Conservation (phyloP, 2,888 invertebrate species). For the Diploptera punctata region DNA sequence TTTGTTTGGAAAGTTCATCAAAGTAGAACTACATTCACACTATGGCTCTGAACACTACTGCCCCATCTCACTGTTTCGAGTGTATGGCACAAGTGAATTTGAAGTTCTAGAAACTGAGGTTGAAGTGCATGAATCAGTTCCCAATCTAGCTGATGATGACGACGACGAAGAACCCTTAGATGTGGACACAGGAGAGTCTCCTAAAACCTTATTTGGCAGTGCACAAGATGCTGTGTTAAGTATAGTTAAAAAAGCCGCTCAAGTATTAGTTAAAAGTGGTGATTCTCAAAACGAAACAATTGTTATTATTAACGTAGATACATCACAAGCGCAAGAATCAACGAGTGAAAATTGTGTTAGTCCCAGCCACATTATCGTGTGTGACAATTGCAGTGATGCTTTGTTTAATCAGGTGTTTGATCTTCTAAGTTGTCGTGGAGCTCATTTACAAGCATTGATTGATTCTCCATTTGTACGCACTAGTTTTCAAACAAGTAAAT, state of each 20-base stretch:
- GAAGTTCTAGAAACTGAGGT: slow-evolving; percentile 87
- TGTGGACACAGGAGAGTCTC: slow-evolving; percentile 60
- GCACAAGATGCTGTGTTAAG: slow-evolving; percentile 88
- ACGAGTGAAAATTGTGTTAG: slow-evolving; percentile 64
- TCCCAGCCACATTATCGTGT: slow-evolving; percentile 75
- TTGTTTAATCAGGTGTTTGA: slow-evolving; percentile 75
- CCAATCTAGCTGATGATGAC: slow-evolving; percentile 49
- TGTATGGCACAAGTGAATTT: slow-evolving; percentile 92
- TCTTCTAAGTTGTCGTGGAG: slow-evolving; percentile 61
- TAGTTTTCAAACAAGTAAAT: slow-evolving; percentile 65
- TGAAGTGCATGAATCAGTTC: slow-evolving; percentile 64
- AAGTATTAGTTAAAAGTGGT: slow-evolving; percentile 77
- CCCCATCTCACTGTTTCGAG: slow-evolving; percentile 93
- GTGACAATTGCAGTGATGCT: slow-evolving; percentile 75
- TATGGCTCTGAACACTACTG: slow-evolving; percentile 98
- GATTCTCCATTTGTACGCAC: slow-evolving; percentile 65
- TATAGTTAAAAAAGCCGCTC: slow-evolving; percentile 91
- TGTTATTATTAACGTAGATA: not conserved
- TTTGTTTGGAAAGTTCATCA: slow-evolving; percentile 48
- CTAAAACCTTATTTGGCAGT: slow-evolving; percentile 81
- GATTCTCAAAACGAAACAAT: slow-evolving; percentile 53
- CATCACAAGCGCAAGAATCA: not conserved
- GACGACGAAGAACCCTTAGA: slow-evolving; percentile 50
- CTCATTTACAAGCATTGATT: slow-evolving; percentile 49
- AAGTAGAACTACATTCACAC: slow-evolving; percentile 84